Evolutionary conservation across 1,140 invertebrate species (phyloP).

Genomic region (Luehdorfia chinensis): DNA sequence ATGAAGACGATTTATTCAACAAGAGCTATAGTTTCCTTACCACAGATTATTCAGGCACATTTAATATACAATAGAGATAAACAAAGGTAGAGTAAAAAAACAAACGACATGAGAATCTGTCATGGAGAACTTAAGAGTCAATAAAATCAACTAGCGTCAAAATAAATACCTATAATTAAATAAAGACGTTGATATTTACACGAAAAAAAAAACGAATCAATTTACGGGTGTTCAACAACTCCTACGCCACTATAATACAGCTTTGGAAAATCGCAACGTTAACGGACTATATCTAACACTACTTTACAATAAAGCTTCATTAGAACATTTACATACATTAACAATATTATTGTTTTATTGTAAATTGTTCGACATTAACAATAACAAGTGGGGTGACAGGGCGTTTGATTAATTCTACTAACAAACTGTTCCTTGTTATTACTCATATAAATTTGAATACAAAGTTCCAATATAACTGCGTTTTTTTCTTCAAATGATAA

Average conservation of each 20-base stretch:
- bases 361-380: constrained; percentile 21
- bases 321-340: constrained; percentile 67
- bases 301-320: constrained; percentile 73
- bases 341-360: constrained; percentile 46
- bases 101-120: constrained; percentile 32
- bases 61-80: constrained; percentile 25
- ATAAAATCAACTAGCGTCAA: constrained; percentile 51
- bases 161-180: constrained; percentile 70
- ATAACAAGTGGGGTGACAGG: constrained; percentile 30
- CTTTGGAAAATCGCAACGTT: constrained; percentile 67
- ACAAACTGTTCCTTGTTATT: constrained; percentile 9
- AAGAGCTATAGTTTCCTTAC: constrained; percentile 18
- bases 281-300: constrained; percentile 57
- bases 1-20: constrained; percentile 26
- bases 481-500: too few species aligned
- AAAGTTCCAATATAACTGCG: too few species aligned
- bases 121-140: constrained; percentile 51
- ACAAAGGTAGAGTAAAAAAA: constrained; percentile 3
- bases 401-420: constrained; percentile 19
- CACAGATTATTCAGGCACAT: constrained; percentile 23
- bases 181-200: constrained; percentile 59
- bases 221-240: constrained; percentile 44
- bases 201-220: constrained; percentile 34
- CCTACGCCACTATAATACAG: constrained; percentile 59
- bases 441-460: not conserved